phyloP scores from a whole-genome alignment of 2,797 vertebrate species.

The Cetoscarus ocellatus region DNA sequence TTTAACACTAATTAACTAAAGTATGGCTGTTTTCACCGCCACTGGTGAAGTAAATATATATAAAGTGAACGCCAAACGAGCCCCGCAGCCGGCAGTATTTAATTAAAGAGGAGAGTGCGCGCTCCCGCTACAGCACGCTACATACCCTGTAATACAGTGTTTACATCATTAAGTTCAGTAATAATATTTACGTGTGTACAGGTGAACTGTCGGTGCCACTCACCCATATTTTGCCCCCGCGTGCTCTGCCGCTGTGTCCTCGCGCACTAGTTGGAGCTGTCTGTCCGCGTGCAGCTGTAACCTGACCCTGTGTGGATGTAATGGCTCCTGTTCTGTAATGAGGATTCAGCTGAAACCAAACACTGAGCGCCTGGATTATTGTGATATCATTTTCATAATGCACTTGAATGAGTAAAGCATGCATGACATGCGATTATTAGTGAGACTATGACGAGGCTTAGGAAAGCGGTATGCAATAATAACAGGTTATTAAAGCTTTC shows the following conservation, averaged over 20 bases:
- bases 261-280: conserved; percentile 4
- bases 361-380: conserved; percentile 15
- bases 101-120: neutral
- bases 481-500: too few relatives aligned
- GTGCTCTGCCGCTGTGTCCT: conserved; percentile 18
- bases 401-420: neutral
- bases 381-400: neutral
- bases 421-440: neutral
- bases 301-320: conserved; percentile 44
- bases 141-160: neutral
- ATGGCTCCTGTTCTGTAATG: conserved; percentile 45
- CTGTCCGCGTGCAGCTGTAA: conserved; percentile 47
- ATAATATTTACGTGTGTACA: neutral
- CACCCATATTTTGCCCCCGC: conserved; percentile 66
- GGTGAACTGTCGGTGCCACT: conserved; percentile 23
- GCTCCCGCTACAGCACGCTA: neutral
- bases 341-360: conserved; percentile 33
- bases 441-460: too few relatives aligned
- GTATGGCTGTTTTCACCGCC: conserved; percentile 6
- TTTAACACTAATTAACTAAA: neutral
- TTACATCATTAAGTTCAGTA: neutral
- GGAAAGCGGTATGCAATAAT: too few relatives aligned
- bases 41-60: neutral
- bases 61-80: neutral
- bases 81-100: accelerated